Conservation (phyloP, 2,113 vertebrate genomes). For the Ivindomyrus marchei region DNA sequence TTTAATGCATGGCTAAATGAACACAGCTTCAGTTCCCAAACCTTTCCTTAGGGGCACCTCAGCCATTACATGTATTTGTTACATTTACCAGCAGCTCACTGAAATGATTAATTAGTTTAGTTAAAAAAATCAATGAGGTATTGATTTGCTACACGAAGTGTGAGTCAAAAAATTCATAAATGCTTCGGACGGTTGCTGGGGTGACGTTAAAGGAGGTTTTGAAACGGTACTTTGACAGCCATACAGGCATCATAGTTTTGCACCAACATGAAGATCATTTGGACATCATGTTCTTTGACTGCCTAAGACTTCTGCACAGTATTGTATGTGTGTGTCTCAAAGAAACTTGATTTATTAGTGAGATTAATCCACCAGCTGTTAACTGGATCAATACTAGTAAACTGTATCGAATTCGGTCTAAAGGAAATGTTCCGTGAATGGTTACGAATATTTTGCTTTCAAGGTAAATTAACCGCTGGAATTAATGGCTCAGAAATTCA, state of each 20-base stretch:
- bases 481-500: background rate
- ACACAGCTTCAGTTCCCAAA: background rate
- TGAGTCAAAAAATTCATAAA: background rate
- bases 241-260: background rate
- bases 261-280: background rate
- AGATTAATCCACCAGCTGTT: background rate
- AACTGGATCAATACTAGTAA: background rate
- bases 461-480: background rate
- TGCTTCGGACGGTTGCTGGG: background rate
- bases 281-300: background rate
- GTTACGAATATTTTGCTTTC: background rate
- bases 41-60: background rate
- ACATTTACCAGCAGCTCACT: background rate
- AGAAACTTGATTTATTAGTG: constrained; percentile 2
- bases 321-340: background rate
- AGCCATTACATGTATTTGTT: background rate
- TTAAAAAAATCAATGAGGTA: background rate
- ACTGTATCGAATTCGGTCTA: constrained; percentile 6
- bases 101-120: background rate
- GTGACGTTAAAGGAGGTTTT: background rate
- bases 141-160: background rate
- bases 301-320: background rate
- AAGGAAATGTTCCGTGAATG: constrained; percentile 7
- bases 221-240: background rate
- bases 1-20: background rate